Base-by-base conservation (phyloP, 2,888 invertebrate species). In the Halictus quadricinctus region DNA sequence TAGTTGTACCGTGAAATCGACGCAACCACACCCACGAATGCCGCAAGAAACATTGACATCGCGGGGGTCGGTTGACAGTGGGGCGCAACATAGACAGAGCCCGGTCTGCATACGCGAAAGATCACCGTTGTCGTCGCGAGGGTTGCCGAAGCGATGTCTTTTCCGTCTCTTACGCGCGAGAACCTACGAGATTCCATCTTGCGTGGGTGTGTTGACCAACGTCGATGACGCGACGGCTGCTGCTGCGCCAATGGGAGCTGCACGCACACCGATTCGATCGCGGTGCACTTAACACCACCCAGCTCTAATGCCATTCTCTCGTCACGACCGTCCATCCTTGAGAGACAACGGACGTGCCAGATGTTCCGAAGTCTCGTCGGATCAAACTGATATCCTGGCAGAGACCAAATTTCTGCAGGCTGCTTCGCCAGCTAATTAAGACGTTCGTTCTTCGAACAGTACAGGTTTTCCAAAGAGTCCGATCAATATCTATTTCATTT, bases 1-100 rank as follows among this genome's bases (percentile, higher is more conserved):
- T 92, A 91, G 87, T 90, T 93, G 92, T 91, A 90, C 90, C 92
- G 92, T 94, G 92, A 94, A 94, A 94, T 94, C 92, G 91, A 87
- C 89, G 88, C 85, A 92, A 93, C 93, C 92, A 92, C 93, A 93
- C 92, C 93, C 92, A 92, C 81, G 80, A 60, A 76, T 66, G 29
- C 70, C 75, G 80, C 79, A 80, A 81, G 80, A 83, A 86, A 80
- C 76, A 76, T 75, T 50, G 76, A 79, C 82, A 72, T 13, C 64
- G 10, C 13, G 21, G 66, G 66, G 58, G n/a, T n/a, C 54, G 69
- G 80, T 12, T 12, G 76, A 79, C 80, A 75, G 81, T 78, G 85
- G 87, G 85, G 66, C 43, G 41, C 75, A 74, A 80, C 36, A 70
- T 29, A 78, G 72, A 58, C 43, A 21, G 36, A 36, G 36, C 13